These are phyloP conservation scores for Pogonophryne albipinna DNA, from an alignment of 2,797 vertebrate genomes.

Conservation along the genomic window DNA sequence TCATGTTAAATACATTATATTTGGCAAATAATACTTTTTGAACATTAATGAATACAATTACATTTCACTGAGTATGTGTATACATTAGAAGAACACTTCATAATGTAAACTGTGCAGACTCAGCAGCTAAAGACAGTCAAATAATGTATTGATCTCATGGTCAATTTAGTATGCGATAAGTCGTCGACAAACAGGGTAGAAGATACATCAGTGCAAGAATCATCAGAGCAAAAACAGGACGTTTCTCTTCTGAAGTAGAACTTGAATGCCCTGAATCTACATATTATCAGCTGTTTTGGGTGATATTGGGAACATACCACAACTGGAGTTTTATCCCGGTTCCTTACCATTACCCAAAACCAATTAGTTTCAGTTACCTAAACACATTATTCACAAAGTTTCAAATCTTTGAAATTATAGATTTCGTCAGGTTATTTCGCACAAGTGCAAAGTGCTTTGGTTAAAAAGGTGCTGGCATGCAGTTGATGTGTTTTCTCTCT, in stretches of 20 bases:
- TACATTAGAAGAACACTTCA: background rate
- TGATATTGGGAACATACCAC: background rate
- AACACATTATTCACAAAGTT: background rate
- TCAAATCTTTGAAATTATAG: background rate
- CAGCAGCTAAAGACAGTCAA: background rate
- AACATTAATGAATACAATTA: too few species aligned
- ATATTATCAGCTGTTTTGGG: too few species aligned
- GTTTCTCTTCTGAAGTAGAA: background rate
- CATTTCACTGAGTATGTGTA: too few species aligned
- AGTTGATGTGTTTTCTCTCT: slow-evolving; percentile 67
- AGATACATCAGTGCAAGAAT: too few species aligned
- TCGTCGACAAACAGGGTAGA: too few species aligned
- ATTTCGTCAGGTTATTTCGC: slow-evolving; percentile 25
- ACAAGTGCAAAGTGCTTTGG: slow-evolving; percentile 15
- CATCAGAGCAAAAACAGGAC: slow-evolving; percentile 9
- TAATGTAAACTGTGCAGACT: background rate
- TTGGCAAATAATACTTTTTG: too few species aligned
- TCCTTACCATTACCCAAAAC: background rate
- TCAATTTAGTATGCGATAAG: too few species aligned
- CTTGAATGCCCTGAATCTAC: too few species aligned
- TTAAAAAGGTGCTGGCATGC: slow-evolving; percentile 33
- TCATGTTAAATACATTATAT: too few species aligned
- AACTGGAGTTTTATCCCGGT: background rate
- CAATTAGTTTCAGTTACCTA: background rate
- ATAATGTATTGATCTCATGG: background rate